Evolutionary conservation across 2,797 vertebrate genomes (phyloP).

Genomic region (Spizella passerina): DNA sequence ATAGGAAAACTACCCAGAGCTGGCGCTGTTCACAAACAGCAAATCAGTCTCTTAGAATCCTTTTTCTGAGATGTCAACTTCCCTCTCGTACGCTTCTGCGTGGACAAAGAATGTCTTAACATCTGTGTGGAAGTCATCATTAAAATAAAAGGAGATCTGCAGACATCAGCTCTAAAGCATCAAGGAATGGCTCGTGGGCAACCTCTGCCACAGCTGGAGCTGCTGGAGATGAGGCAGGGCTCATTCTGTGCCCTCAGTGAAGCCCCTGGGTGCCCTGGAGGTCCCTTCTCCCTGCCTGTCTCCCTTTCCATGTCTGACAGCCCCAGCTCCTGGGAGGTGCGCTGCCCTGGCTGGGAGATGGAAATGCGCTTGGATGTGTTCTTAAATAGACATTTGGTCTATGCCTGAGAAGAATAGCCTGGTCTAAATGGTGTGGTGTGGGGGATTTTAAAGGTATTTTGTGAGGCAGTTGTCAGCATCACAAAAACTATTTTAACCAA

Average conservation of each 20-base stretch:
- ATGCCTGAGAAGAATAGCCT: constrained; percentile 53
- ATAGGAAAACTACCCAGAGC: constrained; percentile 47
- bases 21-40: constrained; percentile 37
- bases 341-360: constrained; percentile 47
- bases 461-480: constrained; percentile 29
- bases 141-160: constrained; percentile 68
- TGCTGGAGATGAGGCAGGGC: constrained; percentile 58
- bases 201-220: constrained; percentile 68
- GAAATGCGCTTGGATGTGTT: constrained; percentile 57
- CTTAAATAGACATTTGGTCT: constrained; percentile 62
- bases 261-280: constrained; percentile 54
- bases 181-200: constrained; percentile 68
- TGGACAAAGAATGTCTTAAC: constrained; percentile 63
- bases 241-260: constrained; percentile 62
- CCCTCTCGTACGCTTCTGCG: neutral
- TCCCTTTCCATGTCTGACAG: constrained; percentile 4
- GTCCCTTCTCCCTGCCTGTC: neutral
- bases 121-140: constrained; percentile 61
- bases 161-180: constrained; percentile 70
- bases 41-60: neutral
- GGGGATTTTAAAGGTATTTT: constrained; percentile 51
- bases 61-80: constrained; percentile 40
- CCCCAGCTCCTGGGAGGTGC: constrained; percentile 55
- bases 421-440: constrained; percentile 15
- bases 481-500: constrained; percentile 49